A percentile compares a stretch with the other conserved stretches of the same genome.
phyloP scores from a whole-genome alignment of 2,797 vertebrate genomes.

The Onychomys torridus region DNA sequence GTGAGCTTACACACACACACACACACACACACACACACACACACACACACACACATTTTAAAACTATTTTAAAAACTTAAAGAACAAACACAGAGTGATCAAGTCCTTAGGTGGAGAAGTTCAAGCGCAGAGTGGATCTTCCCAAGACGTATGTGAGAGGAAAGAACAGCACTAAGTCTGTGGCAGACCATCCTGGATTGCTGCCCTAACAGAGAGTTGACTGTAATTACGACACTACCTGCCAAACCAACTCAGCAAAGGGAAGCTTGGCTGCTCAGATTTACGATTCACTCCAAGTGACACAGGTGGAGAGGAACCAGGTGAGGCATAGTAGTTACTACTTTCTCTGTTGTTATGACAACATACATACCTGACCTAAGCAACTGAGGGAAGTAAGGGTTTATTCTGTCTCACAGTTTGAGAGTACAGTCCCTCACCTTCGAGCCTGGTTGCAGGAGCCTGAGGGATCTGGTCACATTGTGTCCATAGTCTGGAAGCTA shows the following conservation, averaged over 20 bases:
- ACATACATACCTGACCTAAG: neutral
- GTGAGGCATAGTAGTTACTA: neutral
- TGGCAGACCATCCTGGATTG: neutral
- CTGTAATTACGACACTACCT: neutral
- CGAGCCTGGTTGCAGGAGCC: too few species aligned
- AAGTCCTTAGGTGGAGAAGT: neutral
- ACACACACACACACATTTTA: neutral
- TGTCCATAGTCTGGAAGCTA: neutral
- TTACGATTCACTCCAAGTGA: slow-evolving; percentile 13
- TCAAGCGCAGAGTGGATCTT: neutral
- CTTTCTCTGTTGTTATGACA: neutral
- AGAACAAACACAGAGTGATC: neutral
- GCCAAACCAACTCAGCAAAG: neutral
- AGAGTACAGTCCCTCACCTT: too few species aligned
- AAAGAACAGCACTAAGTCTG: neutral
- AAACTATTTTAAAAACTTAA: neutral
- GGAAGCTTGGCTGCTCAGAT: slow-evolving; percentile 7
- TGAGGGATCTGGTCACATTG: too few species aligned
- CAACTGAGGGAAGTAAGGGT: too few species aligned
- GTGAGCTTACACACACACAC: neutral
- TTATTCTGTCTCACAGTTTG: too few species aligned
- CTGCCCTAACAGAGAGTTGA: neutral
- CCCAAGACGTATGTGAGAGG: neutral
- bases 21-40: neutral
- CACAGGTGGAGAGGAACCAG: neutral